A percentile compares a stretch with the other conserved stretches of the same genome.
Evolutionary conservation across 1,140 invertebrate genomes (phyloP).

Genomic region (Centruroides sculpturatus): DNA sequence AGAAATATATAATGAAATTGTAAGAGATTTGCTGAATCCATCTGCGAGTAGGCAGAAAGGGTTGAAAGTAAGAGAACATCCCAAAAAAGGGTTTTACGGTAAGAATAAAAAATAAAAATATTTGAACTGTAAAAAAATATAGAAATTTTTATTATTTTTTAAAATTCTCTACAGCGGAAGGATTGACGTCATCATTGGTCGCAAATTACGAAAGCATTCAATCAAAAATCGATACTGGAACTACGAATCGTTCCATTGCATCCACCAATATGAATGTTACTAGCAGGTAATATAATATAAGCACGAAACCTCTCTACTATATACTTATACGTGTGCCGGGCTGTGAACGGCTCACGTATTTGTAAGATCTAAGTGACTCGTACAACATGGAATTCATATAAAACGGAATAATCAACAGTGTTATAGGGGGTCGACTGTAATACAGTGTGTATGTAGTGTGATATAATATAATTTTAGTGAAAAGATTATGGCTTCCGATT

Average conservation of each 20-base stretch:
- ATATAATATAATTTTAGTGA: too few species aligned
- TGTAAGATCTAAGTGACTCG: too few species aligned
- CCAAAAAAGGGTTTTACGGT: constrained; percentile 47
- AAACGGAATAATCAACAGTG: too few species aligned
- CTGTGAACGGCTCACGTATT: too few species aligned
- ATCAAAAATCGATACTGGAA: constrained; percentile 42
- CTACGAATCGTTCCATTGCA: constrained; percentile 44
- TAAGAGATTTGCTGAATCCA: constrained; percentile 38
- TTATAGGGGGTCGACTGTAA: too few species aligned
- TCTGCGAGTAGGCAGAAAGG: constrained; percentile 30
- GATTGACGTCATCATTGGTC: constrained; percentile 35
- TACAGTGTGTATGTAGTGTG: too few species aligned
- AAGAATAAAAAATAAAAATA: constrained; percentile 11
- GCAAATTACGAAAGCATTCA: constrained; percentile 39
- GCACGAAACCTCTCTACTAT: too few species aligned
- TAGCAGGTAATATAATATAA: constrained; percentile 33
- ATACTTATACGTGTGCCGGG: too few species aligned
- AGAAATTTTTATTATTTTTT: too few species aligned
- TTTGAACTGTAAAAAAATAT: background rate
- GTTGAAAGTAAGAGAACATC: constrained; percentile 43
- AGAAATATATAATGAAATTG: constrained; percentile 49
- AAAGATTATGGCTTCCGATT: too few species aligned
- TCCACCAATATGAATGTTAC: constrained; percentile 52
- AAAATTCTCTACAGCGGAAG: constrained; percentile 23
- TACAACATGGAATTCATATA: too few species aligned